Evolutionary conservation across 2,797 vertebrate genomes (phyloP).

Genomic region (Lithobates sylvaticus): DNA sequence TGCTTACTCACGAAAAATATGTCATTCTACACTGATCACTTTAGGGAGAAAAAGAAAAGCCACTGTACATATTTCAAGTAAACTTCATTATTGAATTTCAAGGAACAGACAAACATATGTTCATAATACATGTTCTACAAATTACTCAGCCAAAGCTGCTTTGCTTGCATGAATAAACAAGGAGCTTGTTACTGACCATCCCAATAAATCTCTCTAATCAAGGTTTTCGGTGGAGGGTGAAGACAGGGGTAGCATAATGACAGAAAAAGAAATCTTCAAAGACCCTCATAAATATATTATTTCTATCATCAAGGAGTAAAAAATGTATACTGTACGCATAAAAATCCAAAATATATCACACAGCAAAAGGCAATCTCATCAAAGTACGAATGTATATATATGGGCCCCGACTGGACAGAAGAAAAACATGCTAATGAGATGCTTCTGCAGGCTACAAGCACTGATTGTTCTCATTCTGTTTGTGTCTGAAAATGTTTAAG

Average conservation of each 20-base stretch:
- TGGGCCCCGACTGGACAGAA: not conserved
- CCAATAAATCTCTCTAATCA: constrained; percentile 25
- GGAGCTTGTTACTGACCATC: not conserved
- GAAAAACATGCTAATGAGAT: constrained; percentile 27
- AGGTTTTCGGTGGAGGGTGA: not conserved
- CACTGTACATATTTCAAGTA: constrained; percentile 11
- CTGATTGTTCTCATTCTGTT: constrained; percentile 36
- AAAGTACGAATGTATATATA: constrained; percentile 11
- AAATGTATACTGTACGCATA: not conserved
- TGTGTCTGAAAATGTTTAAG: constrained; percentile 1
- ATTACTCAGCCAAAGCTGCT: not conserved
- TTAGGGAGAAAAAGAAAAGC: not conserved
- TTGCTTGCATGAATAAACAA: not conserved
- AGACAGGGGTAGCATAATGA: not conserved
- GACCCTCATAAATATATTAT: constrained; percentile 1
- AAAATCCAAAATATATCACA: not conserved
- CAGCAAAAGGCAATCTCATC: not conserved
- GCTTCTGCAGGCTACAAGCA: constrained; percentile 36
- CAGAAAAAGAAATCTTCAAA: constrained; percentile 5
- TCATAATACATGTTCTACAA: not conserved
- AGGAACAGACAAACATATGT: not conserved
- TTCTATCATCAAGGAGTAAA: not conserved
- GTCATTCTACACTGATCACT: not conserved
- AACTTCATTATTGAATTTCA: not conserved
- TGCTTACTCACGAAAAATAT: not conserved